Percentiles rank a stretch among this genome's conserved stretches.
Evolutionary conservation across 2,113 vertebrate genomes (phyloP).

Genomic region (Telmatochromis sp.): DNA sequence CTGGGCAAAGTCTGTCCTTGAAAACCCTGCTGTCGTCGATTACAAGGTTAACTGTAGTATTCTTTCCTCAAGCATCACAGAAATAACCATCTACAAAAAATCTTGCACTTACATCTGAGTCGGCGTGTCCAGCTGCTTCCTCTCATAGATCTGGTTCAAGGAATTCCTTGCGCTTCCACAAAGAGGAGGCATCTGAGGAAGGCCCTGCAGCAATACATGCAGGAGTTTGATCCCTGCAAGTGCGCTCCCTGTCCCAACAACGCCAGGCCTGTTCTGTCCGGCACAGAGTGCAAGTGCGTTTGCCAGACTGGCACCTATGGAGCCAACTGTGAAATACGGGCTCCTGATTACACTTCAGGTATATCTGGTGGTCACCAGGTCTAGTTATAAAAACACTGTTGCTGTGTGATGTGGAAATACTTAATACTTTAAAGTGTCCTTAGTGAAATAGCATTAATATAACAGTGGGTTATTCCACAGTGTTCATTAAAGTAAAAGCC

Average conservation of each 20-base stretch:
- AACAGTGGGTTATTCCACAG: not conserved
- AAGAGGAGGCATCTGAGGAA: constrained; percentile 78
- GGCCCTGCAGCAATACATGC: constrained; percentile 75
- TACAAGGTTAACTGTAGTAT: constrained; percentile 72
- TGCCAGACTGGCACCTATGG: constrained; percentile 85
- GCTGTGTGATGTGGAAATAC: not conserved
- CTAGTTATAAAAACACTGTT: not conserved
- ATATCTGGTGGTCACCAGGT: not conserved
- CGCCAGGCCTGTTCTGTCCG: constrained; percentile 65
- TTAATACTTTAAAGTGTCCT: not conserved
- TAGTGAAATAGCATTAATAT: not conserved
- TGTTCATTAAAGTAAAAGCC: not conserved
- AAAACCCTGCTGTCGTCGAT: constrained; percentile 80
- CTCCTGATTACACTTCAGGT: constrained; percentile 78
- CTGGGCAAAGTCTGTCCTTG: constrained; percentile 83
- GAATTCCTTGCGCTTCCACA: constrained; percentile 80
- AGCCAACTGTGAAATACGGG: constrained; percentile 73
- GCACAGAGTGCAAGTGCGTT: constrained; percentile 82
- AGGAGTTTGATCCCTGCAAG: constrained; percentile 79
- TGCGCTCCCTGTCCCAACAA: constrained; percentile 86
- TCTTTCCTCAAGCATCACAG: not conserved
- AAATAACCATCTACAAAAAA: not conserved
- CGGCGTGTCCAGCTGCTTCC: constrained; percentile 69
- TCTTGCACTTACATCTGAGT: not conserved
- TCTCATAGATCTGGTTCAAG: constrained; percentile 77